Base-by-base conservation (phyloP, 2,113 vertebrate species). In the Megaceryle torquata region DNA sequence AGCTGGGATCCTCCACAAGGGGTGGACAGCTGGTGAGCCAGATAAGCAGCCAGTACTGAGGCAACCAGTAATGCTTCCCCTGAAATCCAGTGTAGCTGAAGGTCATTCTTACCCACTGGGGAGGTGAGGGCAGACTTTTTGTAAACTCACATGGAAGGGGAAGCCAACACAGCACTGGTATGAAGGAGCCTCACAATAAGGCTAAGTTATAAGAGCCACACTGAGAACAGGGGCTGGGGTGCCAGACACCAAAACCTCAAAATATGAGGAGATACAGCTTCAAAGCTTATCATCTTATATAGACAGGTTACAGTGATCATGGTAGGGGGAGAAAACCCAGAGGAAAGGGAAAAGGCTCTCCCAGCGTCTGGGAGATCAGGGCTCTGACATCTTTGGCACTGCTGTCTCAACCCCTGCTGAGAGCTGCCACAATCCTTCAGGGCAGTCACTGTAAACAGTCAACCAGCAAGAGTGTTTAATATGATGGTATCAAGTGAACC, bases 1-100 rank as follows among this genome's bases (percentile, higher is more conserved):
- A 59, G 24, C 0, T 2, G 15, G 21, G 18, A 14, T 43, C 26
- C 28, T 44, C 19, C 2, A 3, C 0, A 1, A 50, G 24, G 16
- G 39, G 5, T 2, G 2, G 41, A 15, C 37, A 64, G 35, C 46
- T 68, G 41, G 20, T 20, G n/a, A 37, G 37, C 24, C 56, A 24
- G 29, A 35, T 18, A 20, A 51, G 33, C 37, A 39, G 28, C 19
- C 51, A 29, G 13, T 37, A 41, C 56, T 7, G 10, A 16, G 14
- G 25, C 3, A 26, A 61, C 37, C 4, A 0, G 5, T 17, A 75
- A 21, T 51, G 35, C 13, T 37, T 65, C 20, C 61, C 0, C 0
- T 82, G n/a, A 74, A 94, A 85, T 41, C 24, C 39, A 14, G 20
- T 8, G 17, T 17, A 59, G 39, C 43, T 16, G 22, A 71, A 88